phyloP scores from a whole-genome alignment of 2,888 invertebrate species.

The Synergus itoensis region DNA sequence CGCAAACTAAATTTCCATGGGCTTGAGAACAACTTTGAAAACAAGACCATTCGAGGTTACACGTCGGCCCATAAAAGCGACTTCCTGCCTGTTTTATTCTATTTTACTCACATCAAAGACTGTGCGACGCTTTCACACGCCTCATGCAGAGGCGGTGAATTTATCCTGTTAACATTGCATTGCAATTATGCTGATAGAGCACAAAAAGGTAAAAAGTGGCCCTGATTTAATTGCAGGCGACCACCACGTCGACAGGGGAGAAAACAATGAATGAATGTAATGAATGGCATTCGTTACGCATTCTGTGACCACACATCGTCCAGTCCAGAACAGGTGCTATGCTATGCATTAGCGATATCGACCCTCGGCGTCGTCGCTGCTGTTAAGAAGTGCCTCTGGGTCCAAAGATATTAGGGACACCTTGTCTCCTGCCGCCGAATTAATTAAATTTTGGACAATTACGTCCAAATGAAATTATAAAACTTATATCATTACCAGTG shows the following conservation, averaged over 20 bases:
- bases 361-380: conserved; percentile 24
- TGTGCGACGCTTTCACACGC: conserved; percentile 27
- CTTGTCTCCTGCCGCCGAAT: conserved; percentile 25
- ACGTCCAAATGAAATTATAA: not conserved
- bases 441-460: conserved; percentile 19
- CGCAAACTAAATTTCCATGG: conserved; percentile 22
- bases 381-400: conserved; percentile 25
- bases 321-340: conserved; percentile 29
- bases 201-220: conserved; percentile 51
- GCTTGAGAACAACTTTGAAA: conserved; percentile 32
- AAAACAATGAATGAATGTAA: conserved; percentile 58
- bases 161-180: conserved; percentile 50
- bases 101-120: conserved; percentile 16
- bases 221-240: conserved; percentile 58
- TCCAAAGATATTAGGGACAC: conserved; percentile 34
- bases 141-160: conserved; percentile 6
- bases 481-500: not conserved
- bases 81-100: conserved; percentile 30
- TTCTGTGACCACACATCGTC: conserved; percentile 50
- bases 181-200: conserved; percentile 50
- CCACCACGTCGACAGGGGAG: conserved; percentile 57
- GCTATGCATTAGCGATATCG: conserved; percentile 19
- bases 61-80: conserved; percentile 27
- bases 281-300: conserved; percentile 57
- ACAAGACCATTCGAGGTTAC: conserved; percentile 30